A percentile compares a stretch with the other conserved stretches of the same genome.
Conservation (phyloP, 2,113 vertebrate genomes). For the Progne subis region DNA sequence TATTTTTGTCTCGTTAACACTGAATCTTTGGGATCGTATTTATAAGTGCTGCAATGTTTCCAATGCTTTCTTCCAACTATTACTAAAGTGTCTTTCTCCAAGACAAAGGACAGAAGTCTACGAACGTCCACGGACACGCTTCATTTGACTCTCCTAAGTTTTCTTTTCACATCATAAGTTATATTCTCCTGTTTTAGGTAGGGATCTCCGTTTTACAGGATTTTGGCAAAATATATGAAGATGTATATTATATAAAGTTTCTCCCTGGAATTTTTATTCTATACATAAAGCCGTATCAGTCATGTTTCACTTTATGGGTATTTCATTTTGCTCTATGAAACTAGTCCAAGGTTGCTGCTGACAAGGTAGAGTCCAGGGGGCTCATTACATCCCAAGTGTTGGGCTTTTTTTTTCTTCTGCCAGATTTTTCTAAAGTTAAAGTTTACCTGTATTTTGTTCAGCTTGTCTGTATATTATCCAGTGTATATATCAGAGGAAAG, state of each 20-base stretch:
- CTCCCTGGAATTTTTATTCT: background rate
- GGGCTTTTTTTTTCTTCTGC: background rate
- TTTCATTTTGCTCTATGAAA: constrained; percentile 9
- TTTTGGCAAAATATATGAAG: background rate
- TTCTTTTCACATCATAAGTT: background rate
- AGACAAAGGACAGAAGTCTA: background rate
- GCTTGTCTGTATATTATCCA: constrained; percentile 19
- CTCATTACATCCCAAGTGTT: background rate
- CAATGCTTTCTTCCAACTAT: background rate
- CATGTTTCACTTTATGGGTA: constrained; percentile 1
- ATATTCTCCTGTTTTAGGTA: background rate
- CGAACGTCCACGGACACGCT: background rate
- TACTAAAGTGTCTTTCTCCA: background rate
- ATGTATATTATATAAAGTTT: background rate
- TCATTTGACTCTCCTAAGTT: background rate
- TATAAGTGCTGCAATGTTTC: background rate
- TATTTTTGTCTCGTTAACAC: background rate
- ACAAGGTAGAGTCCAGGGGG: background rate
- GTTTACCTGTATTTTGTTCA: constrained; percentile 40
- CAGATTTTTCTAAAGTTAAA: constrained; percentile 27
- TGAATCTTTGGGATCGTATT: background rate
- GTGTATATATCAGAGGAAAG: constrained; percentile 36
- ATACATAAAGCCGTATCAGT: background rate
- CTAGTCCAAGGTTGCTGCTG: constrained; percentile 5
- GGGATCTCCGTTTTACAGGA: constrained; percentile 9